phyloP scores from a whole-genome alignment of 2,797 vertebrate genomes.

The Coreius guichenoti region DNA sequence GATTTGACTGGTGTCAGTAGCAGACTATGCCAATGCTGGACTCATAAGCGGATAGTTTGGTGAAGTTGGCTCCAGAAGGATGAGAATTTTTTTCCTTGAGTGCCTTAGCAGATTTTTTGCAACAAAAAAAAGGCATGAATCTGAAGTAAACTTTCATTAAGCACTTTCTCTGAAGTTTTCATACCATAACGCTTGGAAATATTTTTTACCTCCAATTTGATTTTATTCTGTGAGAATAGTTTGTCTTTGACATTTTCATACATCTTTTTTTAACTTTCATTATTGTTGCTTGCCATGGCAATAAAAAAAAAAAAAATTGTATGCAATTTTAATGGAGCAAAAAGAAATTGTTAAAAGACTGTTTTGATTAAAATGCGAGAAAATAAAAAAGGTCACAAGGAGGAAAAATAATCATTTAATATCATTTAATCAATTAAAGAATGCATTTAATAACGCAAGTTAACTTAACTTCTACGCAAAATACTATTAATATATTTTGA shows the following conservation, averaged over 20 bases:
- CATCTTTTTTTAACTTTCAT: background rate
- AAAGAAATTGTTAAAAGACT: background rate
- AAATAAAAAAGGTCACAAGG: background rate
- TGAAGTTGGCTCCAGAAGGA: slow-evolving; percentile 16
- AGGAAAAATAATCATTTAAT: accelerated
- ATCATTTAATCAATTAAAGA: background rate
- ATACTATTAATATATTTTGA: background rate
- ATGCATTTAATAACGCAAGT: background rate
- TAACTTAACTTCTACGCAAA: background rate
- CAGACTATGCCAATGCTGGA: background rate
- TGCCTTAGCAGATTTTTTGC: slow-evolving; percentile 13
- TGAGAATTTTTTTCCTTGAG: slow-evolving; percentile 21
- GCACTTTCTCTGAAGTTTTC: slow-evolving; percentile 1
- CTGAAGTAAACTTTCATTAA: slow-evolving; percentile 14
- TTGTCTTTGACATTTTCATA: background rate
- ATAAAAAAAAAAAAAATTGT: background rate
- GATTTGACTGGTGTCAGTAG: slow-evolving; percentile 21
- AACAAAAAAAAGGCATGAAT: background rate
- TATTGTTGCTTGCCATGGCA: background rate
- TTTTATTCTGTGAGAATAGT: background rate
- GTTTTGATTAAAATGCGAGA: background rate
- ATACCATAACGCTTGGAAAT: background rate
- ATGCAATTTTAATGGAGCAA: background rate
- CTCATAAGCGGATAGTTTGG: slow-evolving; percentile 25
- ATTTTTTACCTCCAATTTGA: background rate